Evolutionary conservation across 2,888 invertebrate species (phyloP).

Genomic region (Mystacides longicornis): DNA sequence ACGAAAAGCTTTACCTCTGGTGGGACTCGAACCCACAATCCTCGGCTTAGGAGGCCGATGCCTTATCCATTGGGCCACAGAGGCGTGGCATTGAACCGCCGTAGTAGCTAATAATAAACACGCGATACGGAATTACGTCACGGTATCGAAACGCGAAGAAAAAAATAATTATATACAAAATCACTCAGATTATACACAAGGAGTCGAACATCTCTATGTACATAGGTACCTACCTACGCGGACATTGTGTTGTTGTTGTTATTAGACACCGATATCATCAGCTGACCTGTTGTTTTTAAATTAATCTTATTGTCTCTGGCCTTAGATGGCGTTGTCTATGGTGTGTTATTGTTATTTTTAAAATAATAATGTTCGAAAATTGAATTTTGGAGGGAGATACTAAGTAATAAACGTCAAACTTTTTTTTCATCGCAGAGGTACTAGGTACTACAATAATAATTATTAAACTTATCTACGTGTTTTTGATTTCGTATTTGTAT

Average conservation of each 20-base stretch:
- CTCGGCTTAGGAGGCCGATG: constrained; percentile 81
- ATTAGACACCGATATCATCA: not conserved
- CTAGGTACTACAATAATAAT: too few relatives aligned
- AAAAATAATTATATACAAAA: constrained; percentile 19
- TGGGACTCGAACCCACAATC: constrained; percentile 82
- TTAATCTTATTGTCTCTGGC: not conserved
- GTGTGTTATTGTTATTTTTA: too few relatives aligned
- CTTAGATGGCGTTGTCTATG: not conserved
- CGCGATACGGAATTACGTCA: constrained; percentile 14
- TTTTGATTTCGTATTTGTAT: too few relatives aligned
- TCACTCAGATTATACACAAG: not conserved
- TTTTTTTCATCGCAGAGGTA: too few relatives aligned
- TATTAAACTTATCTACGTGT: too few relatives aligned
- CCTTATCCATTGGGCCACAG: constrained; percentile 80
- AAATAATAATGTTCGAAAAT: too few relatives aligned
- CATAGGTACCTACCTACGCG: not conserved
- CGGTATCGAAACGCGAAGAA: constrained; percentile 9
- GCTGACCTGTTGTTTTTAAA: not conserved
- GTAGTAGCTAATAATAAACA: constrained; percentile 5
- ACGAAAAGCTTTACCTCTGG: constrained; percentile 74
- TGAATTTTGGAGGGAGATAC: too few relatives aligned
- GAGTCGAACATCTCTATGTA: not conserved
- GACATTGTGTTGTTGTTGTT: too few relatives aligned
- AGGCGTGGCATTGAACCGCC: constrained; percentile 42
- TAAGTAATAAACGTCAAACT: too few relatives aligned